Evolutionary conservation across 2,888 invertebrate genomes (phyloP), one percentile per base, ranked within the genome.

Genomic region (Trichogramma evanescens): DNA sequence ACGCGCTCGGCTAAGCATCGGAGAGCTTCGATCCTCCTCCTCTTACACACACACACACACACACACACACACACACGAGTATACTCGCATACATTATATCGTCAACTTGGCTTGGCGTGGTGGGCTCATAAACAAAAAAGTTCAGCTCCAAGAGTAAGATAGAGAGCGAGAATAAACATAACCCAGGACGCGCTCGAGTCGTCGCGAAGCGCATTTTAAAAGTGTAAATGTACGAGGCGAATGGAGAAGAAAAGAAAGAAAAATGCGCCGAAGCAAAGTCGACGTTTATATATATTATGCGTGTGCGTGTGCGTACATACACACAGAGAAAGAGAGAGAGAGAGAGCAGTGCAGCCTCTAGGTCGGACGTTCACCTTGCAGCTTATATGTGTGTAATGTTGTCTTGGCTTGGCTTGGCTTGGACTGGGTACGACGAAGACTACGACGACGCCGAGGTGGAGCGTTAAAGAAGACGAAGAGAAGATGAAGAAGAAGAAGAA

Each of bases 301-400:
- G 10, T 26, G 6, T 44, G 38, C 5, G 54, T n/a, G 49, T 43
- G 26, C 26, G 59, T 59, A 63, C 58, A 63, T 56, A 65, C 59
- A 55, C 58, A 53, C 59, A 60, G 59, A 59, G 54, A 59, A 55
- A 48, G 49, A 48, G 54, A 59, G 59, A 57, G 59, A 44, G 50
- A 56, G 26, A 41, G 50, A 49, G 55, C 26, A 26, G 69, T 66
- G 63, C 66, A 75, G 77, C 75, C 75, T 77, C 77, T 77, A 77
- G 77, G 77, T 77, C 77, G 77, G 77, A 66, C 77, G 74, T 77
- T 77, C 77, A 77, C 77, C 77, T 75, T 73, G 74, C 50, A 43
- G 40, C 13, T 45, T 58, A 63, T 56, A 61, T 61, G 63, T 65
- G 61, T 61, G 65, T 61, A 60, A 65, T 59, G 65, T 62, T 62